Percentiles rank a stretch among this genome's conserved stretches.
These are phyloP conservation scores for Anabas testudineus DNA, from an alignment of 2,797 vertebrate genomes.

Conservation along the genomic window DNA sequence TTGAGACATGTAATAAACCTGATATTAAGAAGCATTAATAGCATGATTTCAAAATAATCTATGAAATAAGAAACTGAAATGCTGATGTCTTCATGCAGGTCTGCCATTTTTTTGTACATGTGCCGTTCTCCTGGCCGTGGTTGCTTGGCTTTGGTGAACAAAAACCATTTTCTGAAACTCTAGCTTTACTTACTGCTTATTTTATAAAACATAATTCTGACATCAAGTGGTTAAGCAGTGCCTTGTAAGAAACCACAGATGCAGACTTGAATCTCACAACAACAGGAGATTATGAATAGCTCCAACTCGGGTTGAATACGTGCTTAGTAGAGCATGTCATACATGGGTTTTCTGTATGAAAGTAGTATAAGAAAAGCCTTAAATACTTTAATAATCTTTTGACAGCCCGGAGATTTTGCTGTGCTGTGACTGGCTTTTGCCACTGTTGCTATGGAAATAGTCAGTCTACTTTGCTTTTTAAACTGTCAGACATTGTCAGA, in stretches of 20 bases:
- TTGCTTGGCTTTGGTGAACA: not conserved
- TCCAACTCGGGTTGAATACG: conserved; percentile 30
- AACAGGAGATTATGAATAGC: conserved; percentile 49
- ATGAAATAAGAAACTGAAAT: too few species aligned
- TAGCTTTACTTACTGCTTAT: conserved; percentile 2
- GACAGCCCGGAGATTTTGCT: conserved; percentile 46
- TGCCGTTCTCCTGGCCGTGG: too few species aligned
- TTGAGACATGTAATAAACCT: too few species aligned
- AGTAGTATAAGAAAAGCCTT: conserved; percentile 38
- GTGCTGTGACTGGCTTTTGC: conserved; percentile 41
- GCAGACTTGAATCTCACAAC: conserved; percentile 34
- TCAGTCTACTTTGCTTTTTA: conserved; percentile 34
- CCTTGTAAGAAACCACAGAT: conserved; percentile 20
- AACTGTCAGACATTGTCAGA: conserved; percentile 43
- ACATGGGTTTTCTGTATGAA: conserved; percentile 33
- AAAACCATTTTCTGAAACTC: conserved; percentile 3
- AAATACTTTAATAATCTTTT: conserved; percentile 63
- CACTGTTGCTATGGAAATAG: conserved; percentile 50
- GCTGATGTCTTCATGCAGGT: too few species aligned
- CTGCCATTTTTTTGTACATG: too few species aligned
- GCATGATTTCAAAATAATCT: too few species aligned
- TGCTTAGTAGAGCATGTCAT: conserved; percentile 54
- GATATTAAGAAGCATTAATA: too few species aligned
- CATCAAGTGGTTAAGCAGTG: conserved; percentile 23
- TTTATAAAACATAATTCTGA: conserved; percentile 4